Percentiles rank a stretch among this genome's conserved stretches.
phyloP scores from a whole-genome alignment of 2,888 invertebrate species.

The Caenorhabditis afra region DNA sequence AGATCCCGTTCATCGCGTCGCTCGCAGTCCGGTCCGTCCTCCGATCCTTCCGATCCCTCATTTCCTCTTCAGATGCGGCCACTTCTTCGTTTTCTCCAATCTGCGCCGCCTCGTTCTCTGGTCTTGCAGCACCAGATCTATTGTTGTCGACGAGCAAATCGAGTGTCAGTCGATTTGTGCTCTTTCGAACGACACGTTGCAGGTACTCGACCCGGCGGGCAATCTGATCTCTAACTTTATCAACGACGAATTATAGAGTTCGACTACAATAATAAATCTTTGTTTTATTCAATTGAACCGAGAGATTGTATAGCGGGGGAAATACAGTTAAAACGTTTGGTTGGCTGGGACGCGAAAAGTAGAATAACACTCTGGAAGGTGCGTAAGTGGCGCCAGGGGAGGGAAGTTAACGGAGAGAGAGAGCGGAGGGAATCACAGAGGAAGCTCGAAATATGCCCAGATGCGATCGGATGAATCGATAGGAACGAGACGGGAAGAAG shows the following conservation, averaged over 20 bases:
- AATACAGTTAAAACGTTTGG: slow-evolving; percentile 1
- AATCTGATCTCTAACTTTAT: slow-evolving; percentile 46
- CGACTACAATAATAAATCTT: slow-evolving; percentile 5
- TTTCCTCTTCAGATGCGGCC: slow-evolving; percentile 43
- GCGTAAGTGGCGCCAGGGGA: background rate
- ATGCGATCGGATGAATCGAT: slow-evolving; percentile 16
- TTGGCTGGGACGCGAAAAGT: background rate
- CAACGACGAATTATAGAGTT: slow-evolving; percentile 32
- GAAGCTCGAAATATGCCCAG: slow-evolving; percentile 40
- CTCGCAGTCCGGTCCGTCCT: slow-evolving; percentile 35
- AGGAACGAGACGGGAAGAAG: slow-evolving; percentile 13
- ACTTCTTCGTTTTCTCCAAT: slow-evolving; percentile 48
- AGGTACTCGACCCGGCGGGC: slow-evolving; percentile 27
- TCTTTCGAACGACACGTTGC: slow-evolving; percentile 45
- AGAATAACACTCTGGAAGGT: slow-evolving; percentile 5
- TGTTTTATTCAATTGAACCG: slow-evolving; percentile 6
- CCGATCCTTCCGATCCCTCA: too few species aligned
- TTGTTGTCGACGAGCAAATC: slow-evolving; percentile 31
- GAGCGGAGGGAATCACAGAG: slow-evolving; percentile 24
- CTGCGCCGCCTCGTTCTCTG: slow-evolving; percentile 44
- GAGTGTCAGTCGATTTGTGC: slow-evolving; percentile 35
- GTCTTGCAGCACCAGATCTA: slow-evolving; percentile 26
- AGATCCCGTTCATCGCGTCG: slow-evolving; percentile 46
- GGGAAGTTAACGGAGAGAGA: background rate
- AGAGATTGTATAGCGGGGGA: background rate